A percentile compares a stretch with the other conserved stretches of the same genome.
These are phyloP conservation scores for Cistogaster globosa DNA, from an alignment of 2,888 invertebrate species.

Conservation along the genomic window DNA sequence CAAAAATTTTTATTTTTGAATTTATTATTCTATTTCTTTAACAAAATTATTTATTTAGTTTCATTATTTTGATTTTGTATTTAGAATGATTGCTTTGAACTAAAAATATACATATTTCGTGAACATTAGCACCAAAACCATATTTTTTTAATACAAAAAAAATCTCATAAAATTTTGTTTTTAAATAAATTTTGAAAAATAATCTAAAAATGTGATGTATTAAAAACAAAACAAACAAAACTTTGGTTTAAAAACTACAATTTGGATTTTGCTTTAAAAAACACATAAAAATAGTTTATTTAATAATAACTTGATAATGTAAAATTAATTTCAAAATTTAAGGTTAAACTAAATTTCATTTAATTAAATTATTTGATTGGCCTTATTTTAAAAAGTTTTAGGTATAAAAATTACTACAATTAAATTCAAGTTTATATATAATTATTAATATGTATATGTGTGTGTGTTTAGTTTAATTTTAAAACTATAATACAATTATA, in stretches of 20 bases:
- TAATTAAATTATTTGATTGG: constrained; percentile 48
- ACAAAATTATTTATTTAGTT: not conserved
- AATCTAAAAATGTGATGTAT: constrained; percentile 16
- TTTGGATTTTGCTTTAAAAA: constrained; percentile 57
- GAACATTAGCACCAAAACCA: constrained; percentile 62
- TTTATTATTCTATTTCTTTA: not conserved
- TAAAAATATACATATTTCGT: not conserved
- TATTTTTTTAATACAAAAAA: not conserved
- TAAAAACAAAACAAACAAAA: constrained; percentile 59
- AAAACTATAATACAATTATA: constrained; percentile 69
- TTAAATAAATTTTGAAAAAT: constrained; percentile 21
- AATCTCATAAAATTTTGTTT: constrained; percentile 54
- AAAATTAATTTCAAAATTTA: constrained; percentile 10
- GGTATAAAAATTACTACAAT: constrained; percentile 45
- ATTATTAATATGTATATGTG: constrained; percentile 25
- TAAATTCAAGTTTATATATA: constrained; percentile 35
- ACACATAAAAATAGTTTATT: constrained; percentile 8
- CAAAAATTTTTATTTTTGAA: not conserved
- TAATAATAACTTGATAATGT: constrained; percentile 1
- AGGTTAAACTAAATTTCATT: constrained; percentile 21
- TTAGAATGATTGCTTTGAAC: not conserved
- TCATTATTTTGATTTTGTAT: not conserved
- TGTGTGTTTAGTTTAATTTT: constrained; percentile 23
- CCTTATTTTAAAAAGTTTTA: constrained; percentile 4
- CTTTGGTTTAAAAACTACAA: constrained; percentile 64